Evolutionary conservation across 2,888 invertebrate species (phyloP), one percentile per base, ranked within the genome.

Genomic region (Sinohyriopsis cumingii): DNA sequence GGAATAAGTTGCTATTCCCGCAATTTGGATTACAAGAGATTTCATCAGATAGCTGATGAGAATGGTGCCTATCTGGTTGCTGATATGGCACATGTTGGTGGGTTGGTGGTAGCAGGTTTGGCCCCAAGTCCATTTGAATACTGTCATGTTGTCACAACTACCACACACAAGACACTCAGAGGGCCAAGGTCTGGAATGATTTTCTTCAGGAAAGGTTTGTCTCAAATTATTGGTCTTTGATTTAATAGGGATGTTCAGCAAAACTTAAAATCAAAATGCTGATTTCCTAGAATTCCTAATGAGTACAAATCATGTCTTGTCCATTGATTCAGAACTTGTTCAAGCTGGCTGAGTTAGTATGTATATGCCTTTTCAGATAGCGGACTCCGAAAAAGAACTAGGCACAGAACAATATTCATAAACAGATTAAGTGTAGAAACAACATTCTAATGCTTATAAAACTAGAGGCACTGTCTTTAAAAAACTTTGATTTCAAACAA

Each of bases 51-150:
- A 22, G 83, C 85, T 22, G 93, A 96, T 84, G 90, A 95, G 72
- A 94, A 94, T 80, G 95, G 95, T 55, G 95, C 98, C 0, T 95
- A 95, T 85, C 90, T 99, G 65, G 93, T 98, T 92, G 94, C 96
- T 22, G 98, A 99, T 89, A 99, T 99, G 97, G 96, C 98, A 1
- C 98, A 98, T 89, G 93, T 98, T 65, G 95, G 97, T 57, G 98
- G 98, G 55, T 92, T 98, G 62, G 95, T 98, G 24, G 95, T 97
- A 72, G 95, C 97, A 82, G 95, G 94, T 91, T 91, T 96, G 18
- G 95, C 96, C 75, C 95, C 97, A 1, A 95, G 94, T 85, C 98
- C 98, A 1, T 97, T 98, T 88, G 94, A 95, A 86, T 94, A 94
- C 90, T 94, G 95, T 84, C 97, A 99, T 90, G 93, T 99, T 77